A percentile compares a stretch with the other conserved stretches of the same genome.
Conservation (phyloP, 2,113 vertebrate genomes). For the Pheucticus melanocephalus region DNA sequence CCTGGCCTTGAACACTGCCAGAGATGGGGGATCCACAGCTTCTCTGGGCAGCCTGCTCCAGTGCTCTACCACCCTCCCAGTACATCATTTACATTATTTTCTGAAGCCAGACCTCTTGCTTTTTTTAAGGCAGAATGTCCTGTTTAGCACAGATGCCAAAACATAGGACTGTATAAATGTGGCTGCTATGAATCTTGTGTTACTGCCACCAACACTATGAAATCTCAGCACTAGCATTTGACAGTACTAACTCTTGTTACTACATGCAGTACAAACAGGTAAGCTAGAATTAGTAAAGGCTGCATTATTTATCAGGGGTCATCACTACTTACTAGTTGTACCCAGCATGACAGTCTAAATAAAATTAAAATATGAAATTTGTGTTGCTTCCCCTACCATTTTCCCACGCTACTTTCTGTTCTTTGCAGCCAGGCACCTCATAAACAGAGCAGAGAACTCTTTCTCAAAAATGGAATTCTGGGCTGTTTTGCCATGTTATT, state of each 20-base stretch:
- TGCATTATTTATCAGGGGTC: not conserved
- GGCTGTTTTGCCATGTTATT: not conserved
- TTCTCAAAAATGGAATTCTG: not conserved
- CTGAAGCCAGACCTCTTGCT: not conserved
- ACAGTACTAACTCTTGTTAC: not conserved
- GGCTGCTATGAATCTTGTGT: not conserved
- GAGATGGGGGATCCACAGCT: not conserved
- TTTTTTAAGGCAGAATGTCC: not conserved
- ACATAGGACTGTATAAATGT: not conserved
- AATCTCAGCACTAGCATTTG: not conserved
- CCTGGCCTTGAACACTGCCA: not conserved
- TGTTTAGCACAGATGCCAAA: not conserved
- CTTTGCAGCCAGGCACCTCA: not conserved
- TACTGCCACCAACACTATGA: not conserved
- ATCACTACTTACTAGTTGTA: not conserved
- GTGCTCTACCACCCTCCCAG: not conserved
- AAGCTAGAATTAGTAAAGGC: not conserved
- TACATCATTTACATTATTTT: not conserved
- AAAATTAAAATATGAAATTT: not conserved
- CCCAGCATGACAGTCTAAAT: not conserved
- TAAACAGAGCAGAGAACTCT: not conserved
- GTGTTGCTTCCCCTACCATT: not conserved
- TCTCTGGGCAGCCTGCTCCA: not conserved
- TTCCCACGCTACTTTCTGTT: not conserved
- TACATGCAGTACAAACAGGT: not conserved